Evolutionary conservation across 2,888 invertebrate genomes (phyloP).

Genomic region (Tanytarsus gracilentus): DNA sequence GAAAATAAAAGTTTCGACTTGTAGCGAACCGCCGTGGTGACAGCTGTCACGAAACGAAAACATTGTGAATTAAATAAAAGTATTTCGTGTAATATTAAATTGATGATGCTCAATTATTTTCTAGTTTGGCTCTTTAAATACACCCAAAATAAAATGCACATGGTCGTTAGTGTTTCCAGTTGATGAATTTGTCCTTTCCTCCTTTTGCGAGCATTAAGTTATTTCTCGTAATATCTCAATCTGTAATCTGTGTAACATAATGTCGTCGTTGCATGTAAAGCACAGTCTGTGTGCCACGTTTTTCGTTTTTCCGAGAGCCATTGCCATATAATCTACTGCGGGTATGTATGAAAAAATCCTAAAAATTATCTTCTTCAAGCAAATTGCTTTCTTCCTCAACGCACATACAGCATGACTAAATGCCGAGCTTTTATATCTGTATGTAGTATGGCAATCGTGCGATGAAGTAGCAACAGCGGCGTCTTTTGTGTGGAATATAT

Average conservation of each 20-base stretch:
- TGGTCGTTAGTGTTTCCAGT: too few relatives aligned
- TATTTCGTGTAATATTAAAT: too few relatives aligned
- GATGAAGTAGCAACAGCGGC: neutral
- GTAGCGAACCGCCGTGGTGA: too few relatives aligned
- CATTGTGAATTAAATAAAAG: too few relatives aligned
- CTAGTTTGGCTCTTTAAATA: too few relatives aligned
- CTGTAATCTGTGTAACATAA: slow-evolving; percentile 5
- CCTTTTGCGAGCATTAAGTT: too few relatives aligned
- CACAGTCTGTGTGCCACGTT: neutral
- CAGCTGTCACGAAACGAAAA: too few relatives aligned
- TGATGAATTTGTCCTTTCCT: too few relatives aligned
- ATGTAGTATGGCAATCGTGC: neutral
- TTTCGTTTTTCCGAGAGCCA: slow-evolving; percentile 18
- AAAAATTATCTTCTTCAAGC: slow-evolving; percentile 20
- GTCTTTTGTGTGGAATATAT: neutral
- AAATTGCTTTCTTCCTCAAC: neutral
- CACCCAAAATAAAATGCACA: too few relatives aligned
- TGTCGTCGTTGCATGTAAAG: neutral
- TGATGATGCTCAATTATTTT: too few relatives aligned
- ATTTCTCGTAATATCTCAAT: neutral
- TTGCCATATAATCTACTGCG: slow-evolving; percentile 22
- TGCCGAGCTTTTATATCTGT: neutral
- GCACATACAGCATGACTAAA: slow-evolving; percentile 20
- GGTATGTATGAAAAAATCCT: slow-evolving; percentile 26
- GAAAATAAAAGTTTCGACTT: too few relatives aligned